phyloP scores from a whole-genome alignment of 2,797 vertebrate species.

The Rhinella marina region DNA sequence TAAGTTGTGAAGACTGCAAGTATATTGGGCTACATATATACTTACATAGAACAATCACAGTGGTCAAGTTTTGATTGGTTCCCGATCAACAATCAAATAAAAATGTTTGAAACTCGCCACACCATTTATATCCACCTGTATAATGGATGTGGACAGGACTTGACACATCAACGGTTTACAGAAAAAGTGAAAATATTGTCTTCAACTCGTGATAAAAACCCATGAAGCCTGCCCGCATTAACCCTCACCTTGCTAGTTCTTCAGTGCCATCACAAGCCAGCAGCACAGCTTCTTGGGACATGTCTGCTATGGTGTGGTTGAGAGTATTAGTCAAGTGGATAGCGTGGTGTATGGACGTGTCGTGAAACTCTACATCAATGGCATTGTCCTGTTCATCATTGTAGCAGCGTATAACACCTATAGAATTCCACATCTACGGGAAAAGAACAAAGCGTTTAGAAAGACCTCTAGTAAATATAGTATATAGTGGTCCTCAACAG shows the following conservation, averaged over 20 bases:
- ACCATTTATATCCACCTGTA: too few species aligned
- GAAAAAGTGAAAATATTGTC: too few species aligned
- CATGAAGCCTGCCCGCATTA: background rate
- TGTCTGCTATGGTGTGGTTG: conserved; percentile 85
- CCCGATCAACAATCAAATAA: background rate
- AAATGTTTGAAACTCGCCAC: too few species aligned
- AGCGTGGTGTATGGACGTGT: conserved; percentile 89
- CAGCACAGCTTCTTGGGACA: conserved; percentile 90
- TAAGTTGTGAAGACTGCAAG: too few species aligned
- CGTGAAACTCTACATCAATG: conserved; percentile 94
- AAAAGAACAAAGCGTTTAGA: background rate
- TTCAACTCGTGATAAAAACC: too few species aligned
- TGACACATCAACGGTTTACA: too few species aligned
- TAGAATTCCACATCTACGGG: conserved; percentile 90
- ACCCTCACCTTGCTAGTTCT: conserved; percentile 85
- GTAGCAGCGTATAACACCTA: conserved; percentile 92
- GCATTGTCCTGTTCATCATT: conserved; percentile 95
- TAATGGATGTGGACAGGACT: too few species aligned
- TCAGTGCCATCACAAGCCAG: conserved; percentile 87
- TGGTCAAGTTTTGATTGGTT: too few species aligned
- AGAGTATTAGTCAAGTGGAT: conserved; percentile 91
- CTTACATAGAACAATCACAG: too few species aligned
- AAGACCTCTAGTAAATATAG: background rate
- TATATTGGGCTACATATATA: too few species aligned
- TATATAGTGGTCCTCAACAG: background rate